These are phyloP conservation scores for Oryzias sinensis DNA, from an alignment of 2,797 vertebrate genomes.

Conservation along the genomic window DNA sequence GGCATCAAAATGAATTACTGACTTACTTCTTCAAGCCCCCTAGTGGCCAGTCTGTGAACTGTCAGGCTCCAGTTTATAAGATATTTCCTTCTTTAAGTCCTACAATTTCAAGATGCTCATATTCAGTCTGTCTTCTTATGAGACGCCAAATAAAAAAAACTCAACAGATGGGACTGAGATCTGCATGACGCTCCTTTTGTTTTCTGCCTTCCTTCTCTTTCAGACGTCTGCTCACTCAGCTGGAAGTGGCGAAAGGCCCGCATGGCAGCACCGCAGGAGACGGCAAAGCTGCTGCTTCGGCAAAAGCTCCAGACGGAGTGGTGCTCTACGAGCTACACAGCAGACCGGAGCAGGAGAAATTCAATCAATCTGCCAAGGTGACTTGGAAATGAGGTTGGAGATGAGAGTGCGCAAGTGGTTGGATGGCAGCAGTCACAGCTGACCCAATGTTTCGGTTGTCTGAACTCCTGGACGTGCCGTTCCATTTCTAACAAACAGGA, in stretches of 20 bases:
- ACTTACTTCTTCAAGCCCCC: too few species aligned
- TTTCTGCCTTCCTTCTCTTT: too few species aligned
- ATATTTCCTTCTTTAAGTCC: too few species aligned
- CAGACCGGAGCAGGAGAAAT: slow-evolving; percentile 91
- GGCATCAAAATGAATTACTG: too few species aligned
- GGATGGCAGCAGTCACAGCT: slow-evolving; percentile 5
- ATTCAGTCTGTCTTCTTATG: slow-evolving; percentile 16
- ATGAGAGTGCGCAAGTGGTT: slow-evolving; percentile 13
- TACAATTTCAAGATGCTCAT: neutral
- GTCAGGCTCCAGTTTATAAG: too few species aligned
- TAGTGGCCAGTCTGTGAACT: too few species aligned
- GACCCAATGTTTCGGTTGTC: slow-evolving; percentile 2
- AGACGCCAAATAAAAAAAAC: neutral
- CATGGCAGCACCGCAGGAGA: slow-evolving; percentile 63
- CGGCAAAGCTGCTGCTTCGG: slow-evolving; percentile 41
- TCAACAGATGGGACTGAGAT: slow-evolving; percentile 9
- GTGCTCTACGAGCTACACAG: slow-evolving; percentile 93
- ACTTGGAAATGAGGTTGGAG: slow-evolving; percentile 18
- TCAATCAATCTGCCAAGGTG: slow-evolving; percentile 91
- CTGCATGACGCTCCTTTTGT: too few species aligned
- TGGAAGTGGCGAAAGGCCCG: slow-evolving; percentile 84
- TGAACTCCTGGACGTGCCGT: neutral
- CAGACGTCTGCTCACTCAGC: slow-evolving; percentile 91
- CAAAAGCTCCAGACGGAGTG: slow-evolving; percentile 73
- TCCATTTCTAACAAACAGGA: slow-evolving; percentile 11